Conservation (phyloP, 2,113 vertebrate genomes). For the Bubo scandiacus region DNA sequence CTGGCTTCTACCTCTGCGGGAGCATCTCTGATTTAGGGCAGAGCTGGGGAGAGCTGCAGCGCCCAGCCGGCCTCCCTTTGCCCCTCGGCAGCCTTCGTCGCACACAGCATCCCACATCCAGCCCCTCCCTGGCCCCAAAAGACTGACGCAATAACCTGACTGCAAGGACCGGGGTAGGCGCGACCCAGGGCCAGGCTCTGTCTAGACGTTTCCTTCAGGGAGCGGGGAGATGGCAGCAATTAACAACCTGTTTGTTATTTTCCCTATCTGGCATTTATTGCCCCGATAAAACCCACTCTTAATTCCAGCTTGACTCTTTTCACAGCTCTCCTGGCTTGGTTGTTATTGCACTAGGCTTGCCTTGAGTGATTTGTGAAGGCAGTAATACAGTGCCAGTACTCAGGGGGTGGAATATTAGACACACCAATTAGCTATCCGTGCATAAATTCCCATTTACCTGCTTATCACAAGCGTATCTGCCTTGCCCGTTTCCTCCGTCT, state of each 20-base stretch:
- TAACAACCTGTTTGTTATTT: slow-evolving; percentile 43
- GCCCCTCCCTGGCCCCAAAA: neutral
- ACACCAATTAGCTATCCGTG: slow-evolving; percentile 52
- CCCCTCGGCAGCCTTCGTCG: neutral
- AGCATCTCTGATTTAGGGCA: slow-evolving; percentile 20
- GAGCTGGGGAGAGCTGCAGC: neutral
- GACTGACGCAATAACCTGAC: neutral
- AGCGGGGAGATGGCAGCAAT: neutral
- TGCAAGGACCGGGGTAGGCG: neutral
- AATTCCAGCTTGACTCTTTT: neutral
- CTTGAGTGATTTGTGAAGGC: slow-evolving; percentile 55
- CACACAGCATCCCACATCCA: neutral
- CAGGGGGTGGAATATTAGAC: slow-evolving; percentile 59
- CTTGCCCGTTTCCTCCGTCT: neutral
- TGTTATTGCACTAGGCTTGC: neutral
- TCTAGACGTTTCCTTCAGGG: slow-evolving; percentile 35
- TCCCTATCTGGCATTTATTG: neutral
- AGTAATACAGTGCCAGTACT: neutral
- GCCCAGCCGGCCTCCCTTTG: neutral
- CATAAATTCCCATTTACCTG: slow-evolving; percentile 55
- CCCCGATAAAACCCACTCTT: slow-evolving; percentile 11
- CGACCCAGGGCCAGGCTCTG: neutral
- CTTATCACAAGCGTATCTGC: neutral
- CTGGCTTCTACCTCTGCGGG: slow-evolving; percentile 31
- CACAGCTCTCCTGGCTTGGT: neutral